phyloP scores from a whole-genome alignment of 2,888 invertebrate genomes.

The Leucania comma region DNA sequence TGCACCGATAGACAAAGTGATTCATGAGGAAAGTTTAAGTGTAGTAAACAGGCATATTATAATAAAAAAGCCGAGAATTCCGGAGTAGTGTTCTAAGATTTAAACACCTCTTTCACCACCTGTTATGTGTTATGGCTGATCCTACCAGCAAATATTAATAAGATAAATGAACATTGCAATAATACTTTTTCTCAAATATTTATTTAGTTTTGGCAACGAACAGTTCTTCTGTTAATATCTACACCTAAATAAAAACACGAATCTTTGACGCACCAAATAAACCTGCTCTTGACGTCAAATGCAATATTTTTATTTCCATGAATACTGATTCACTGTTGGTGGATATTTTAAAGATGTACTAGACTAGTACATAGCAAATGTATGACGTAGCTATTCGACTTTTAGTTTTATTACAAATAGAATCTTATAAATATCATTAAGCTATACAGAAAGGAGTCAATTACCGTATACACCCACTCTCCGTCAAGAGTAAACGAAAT shows the following conservation, averaged over 20 bases:
- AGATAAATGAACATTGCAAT: constrained; percentile 12
- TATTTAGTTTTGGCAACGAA: constrained; percentile 37
- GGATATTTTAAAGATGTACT: constrained; percentile 42
- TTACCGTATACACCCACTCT: constrained; percentile 48
- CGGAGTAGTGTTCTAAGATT: too few species aligned
- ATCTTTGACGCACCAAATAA: constrained; percentile 59
- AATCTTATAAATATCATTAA: constrained; percentile 27
- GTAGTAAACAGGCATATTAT: too few species aligned
- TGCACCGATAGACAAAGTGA: too few species aligned
- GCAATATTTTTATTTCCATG: constrained; percentile 54
- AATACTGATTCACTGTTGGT: constrained; percentile 47
- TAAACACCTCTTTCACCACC: not conserved
- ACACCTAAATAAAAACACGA: constrained; percentile 49
- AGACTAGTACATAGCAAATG: constrained; percentile 16
- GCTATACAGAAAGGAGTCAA: constrained; percentile 29
- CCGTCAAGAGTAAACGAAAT: constrained; percentile 45
- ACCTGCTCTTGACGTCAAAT: constrained; percentile 60
- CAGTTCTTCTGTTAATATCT: constrained; percentile 32
- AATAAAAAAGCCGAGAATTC: too few species aligned
- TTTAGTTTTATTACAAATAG: constrained; percentile 26
- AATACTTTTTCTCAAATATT: constrained; percentile 4
- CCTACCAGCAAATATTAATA: not conserved
- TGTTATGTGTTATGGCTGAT: not conserved
- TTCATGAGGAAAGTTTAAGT: too few species aligned
- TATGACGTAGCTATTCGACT: constrained; percentile 21